Evolutionary conservation across 2,113 vertebrate species (phyloP).

Genomic region (Pterocles orientalis): DNA sequence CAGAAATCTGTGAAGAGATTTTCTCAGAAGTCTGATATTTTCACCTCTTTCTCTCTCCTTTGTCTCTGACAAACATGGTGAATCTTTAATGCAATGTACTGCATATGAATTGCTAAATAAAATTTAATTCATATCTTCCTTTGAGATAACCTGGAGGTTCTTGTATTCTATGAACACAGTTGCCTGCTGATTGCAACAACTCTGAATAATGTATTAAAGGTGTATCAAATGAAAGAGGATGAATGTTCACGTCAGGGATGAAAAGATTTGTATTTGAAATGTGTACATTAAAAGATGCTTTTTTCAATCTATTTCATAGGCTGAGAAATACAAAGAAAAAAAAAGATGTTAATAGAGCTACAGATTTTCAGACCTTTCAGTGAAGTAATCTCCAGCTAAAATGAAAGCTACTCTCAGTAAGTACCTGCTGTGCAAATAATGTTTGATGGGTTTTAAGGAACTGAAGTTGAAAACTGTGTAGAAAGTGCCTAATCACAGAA

Average conservation of each 20-base stretch:
- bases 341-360: not conserved
- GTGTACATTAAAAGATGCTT: not conserved
- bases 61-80: not conserved
- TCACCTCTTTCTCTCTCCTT: not conserved
- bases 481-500: not conserved
- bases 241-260: not conserved
- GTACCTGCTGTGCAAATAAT: not conserved
- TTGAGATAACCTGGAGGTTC: not conserved
- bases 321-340: not conserved
- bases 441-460: not conserved
- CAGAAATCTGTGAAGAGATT: not conserved
- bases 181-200: not conserved
- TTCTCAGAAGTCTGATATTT: not conserved
- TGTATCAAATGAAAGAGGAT: not conserved
- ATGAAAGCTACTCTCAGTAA: not conserved
- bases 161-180: not conserved
- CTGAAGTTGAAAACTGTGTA: not conserved
- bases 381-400: not conserved
- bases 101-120: not conserved
- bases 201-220: not conserved
- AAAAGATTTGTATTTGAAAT: not conserved
- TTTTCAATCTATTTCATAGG: not conserved
- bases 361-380: not conserved
- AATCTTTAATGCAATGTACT: not conserved
- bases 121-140: not conserved